Percentiles rank a stretch among this genome's conserved stretches.
phyloP scores from a whole-genome alignment of 1,140 invertebrate species.

The Sminthurides bifidus region DNA sequence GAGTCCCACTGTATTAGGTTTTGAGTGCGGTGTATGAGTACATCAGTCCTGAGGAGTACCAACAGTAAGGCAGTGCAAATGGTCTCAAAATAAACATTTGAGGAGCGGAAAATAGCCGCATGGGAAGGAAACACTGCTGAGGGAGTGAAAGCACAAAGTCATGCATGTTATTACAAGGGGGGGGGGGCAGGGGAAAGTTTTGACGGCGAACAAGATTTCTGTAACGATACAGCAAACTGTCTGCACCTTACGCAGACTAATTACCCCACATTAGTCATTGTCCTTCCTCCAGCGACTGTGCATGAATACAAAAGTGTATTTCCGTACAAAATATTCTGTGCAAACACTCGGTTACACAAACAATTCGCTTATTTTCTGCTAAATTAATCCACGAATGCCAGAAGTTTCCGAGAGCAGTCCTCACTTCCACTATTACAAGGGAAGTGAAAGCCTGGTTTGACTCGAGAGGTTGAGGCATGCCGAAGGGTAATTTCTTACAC shows the following conservation, averaged over 20 bases:
- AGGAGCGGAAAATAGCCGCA: background rate
- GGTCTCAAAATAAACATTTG: too few relatives aligned
- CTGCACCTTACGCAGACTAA: slow-evolving; percentile 26
- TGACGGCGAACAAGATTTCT: too few relatives aligned
- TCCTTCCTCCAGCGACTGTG: background rate
- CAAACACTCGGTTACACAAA: background rate
- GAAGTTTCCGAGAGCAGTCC: background rate
- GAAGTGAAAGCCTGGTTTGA: background rate
- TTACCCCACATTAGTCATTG: slow-evolving; percentile 27
- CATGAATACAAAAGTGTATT: background rate
- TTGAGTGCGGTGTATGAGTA: too few relatives aligned
- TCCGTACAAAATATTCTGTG: background rate
- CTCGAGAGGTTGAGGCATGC: too few relatives aligned
- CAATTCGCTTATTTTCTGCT: background rate
- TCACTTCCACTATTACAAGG: background rate
- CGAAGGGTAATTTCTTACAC: too few relatives aligned
- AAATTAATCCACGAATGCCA: background rate
- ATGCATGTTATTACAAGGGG: background rate
- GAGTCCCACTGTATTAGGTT: too few relatives aligned
- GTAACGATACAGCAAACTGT: too few relatives aligned
- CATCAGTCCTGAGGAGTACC: too few relatives aligned
- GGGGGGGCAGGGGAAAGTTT: background rate
- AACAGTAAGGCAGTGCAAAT: too few relatives aligned
- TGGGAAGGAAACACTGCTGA: background rate
- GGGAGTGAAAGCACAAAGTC: background rate